These are phyloP conservation scores for Xiphophorus couchianus DNA, from an alignment of 2,113 vertebrate genomes.

Conservation along the genomic window DNA sequence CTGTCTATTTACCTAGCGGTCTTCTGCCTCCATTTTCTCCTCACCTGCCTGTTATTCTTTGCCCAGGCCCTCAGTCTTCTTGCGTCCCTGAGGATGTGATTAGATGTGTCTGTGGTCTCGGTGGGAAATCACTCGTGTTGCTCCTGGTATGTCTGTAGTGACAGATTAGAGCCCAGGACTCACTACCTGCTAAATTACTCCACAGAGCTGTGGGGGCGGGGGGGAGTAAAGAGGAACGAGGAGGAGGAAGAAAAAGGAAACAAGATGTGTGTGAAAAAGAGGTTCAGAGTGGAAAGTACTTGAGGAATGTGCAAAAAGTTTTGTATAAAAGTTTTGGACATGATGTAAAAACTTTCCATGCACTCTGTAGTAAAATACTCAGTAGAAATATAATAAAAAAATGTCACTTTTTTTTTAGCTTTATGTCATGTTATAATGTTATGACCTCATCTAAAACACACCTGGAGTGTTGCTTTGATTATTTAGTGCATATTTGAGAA, in stretches of 20 bases:
- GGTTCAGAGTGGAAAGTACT: neutral
- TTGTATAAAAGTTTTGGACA: too few species aligned
- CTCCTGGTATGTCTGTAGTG: conserved; percentile 50
- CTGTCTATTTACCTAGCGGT: conserved; percentile 55
- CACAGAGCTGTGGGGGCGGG: conserved; percentile 11
- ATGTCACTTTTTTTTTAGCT: too few species aligned
- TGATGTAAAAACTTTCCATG: too few species aligned
- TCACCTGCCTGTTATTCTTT: conserved; percentile 48
- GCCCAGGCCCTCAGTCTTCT: conserved; percentile 24
- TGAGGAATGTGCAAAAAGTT: conserved; percentile 4
- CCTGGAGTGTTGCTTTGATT: too few species aligned
- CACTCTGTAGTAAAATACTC: too few species aligned
- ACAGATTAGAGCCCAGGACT: conserved; percentile 59
- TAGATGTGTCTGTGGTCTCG: conserved; percentile 55
- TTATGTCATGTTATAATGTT: too few species aligned
- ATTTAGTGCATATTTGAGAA: too few species aligned
- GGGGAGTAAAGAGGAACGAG: conserved; percentile 3
- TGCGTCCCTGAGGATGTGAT: conserved; percentile 71
- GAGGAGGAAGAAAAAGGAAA: conserved; percentile 13
- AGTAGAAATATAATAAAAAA: too few species aligned
- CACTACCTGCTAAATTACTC: conserved; percentile 64
- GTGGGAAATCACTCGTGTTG: conserved; percentile 63
- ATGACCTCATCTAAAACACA: too few species aligned
- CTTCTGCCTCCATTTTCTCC: conserved; percentile 32
- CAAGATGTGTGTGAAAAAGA: conserved; percentile 7